phyloP scores from a whole-genome alignment of 2,888 invertebrate species.

The Mimas tiliae region DNA sequence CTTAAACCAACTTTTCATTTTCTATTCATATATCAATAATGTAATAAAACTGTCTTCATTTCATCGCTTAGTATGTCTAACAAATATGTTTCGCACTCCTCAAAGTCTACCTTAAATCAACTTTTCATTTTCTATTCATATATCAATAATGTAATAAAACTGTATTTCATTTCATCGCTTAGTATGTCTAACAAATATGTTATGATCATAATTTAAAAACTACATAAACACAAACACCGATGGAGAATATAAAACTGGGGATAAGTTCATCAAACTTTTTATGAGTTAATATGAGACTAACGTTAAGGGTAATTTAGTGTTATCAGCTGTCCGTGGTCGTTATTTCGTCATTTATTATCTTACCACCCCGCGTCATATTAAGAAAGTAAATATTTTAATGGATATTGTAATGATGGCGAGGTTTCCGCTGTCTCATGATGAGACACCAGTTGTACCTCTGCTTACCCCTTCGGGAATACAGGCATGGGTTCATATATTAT shows the following conservation, averaged over 20 bases:
- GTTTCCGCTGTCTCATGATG: too few species aligned
- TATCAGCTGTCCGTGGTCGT: slow-evolving; percentile 11
- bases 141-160: too few species aligned
- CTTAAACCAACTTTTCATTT: too few species aligned
- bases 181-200: neutral
- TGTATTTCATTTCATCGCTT: neutral
- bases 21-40: too few species aligned
- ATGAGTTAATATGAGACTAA: slow-evolving; percentile 9
- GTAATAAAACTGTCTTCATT: neutral
- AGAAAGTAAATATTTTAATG: neutral
- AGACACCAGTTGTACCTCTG: too few species aligned
- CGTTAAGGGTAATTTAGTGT: slow-evolving; percentile 1
- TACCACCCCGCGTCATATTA: neutral
- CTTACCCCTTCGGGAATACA: too few species aligned
- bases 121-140: too few species aligned
- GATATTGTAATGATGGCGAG: too few species aligned
- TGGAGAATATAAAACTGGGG: slow-evolving; percentile 7
- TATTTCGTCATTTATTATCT: slow-evolving; percentile 17
- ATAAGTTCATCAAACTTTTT: slow-evolving; percentile 21
- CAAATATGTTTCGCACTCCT: neutral
- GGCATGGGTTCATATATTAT: too few species aligned
- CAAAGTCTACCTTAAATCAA: too few species aligned
- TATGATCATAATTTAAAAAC: slow-evolving; percentile 4
- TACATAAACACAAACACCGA: neutral
- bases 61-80: neutral